A percentile compares a stretch with the other conserved stretches of the same genome.
Conservation (phyloP, 2,888 invertebrate genomes). For the Spilarctia lutea region DNA sequence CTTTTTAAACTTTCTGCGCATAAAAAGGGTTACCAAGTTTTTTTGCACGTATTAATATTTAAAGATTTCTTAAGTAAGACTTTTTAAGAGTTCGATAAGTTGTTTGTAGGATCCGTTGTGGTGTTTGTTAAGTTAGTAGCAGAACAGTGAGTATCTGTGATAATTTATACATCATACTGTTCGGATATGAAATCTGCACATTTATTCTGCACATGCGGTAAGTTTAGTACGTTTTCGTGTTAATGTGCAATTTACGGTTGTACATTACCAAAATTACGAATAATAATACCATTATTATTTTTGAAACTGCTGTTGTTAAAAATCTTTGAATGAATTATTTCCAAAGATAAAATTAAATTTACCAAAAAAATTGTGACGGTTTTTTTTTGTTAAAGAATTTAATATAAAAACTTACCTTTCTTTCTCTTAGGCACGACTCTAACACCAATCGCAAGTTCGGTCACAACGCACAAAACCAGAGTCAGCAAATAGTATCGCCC, state of each 20-base stretch:
- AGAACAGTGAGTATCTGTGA: constrained; percentile 51
- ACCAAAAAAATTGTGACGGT: too few relatives aligned
- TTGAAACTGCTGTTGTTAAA: not conserved
- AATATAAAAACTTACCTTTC: constrained; percentile 79
- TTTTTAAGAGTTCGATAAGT: too few relatives aligned
- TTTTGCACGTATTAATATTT: too few relatives aligned
- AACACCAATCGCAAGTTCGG: constrained; percentile 84
- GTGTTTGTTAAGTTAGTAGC: constrained; percentile 9
- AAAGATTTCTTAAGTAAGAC: too few relatives aligned
- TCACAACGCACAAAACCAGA: constrained; percentile 83
- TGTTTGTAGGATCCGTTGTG: too few relatives aligned
- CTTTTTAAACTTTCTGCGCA: too few relatives aligned
- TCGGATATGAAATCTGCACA: constrained; percentile 37
- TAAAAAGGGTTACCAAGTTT: too few relatives aligned
- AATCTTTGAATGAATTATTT: not conserved
- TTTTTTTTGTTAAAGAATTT: not conserved
- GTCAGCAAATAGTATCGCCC: constrained; percentile 83
- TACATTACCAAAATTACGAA: constrained; percentile 19
- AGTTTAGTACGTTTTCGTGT: constrained; percentile 41
- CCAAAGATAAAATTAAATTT: not conserved
- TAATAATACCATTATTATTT: not conserved
- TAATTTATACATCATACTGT: constrained; percentile 38
- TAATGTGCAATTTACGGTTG: constrained; percentile 36
- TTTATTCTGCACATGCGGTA: constrained; percentile 26
- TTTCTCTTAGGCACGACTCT: constrained; percentile 85